Evolutionary conservation across 2,888 invertebrate genomes (phyloP).

Genomic region (Phortica okadai): DNA sequence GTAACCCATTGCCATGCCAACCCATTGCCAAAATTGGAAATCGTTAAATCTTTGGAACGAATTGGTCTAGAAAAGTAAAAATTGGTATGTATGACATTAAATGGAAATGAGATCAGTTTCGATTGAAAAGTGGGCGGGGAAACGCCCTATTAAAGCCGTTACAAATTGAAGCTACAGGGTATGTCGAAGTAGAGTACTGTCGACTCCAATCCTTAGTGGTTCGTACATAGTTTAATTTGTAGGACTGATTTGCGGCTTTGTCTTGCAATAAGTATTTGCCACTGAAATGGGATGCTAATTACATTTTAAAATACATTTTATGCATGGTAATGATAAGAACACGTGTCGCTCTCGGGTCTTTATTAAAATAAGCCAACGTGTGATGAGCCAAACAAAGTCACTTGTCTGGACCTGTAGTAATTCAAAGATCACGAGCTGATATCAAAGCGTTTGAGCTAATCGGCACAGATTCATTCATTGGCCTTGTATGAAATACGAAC

Average conservation of each 20-base stretch:
- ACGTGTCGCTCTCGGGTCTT: conserved; percentile 88
- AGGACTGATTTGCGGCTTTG: conserved; percentile 7
- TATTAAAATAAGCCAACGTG: conserved; percentile 88
- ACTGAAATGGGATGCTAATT: conserved; percentile 84
- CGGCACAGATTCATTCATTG: conserved; percentile 84
- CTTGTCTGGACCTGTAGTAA: conserved; percentile 85
- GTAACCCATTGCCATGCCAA: too few species aligned
- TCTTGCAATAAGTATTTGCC: conserved; percentile 54
- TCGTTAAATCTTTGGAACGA: too few species aligned
- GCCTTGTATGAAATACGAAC: conserved; percentile 83
- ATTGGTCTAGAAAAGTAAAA: too few species aligned
- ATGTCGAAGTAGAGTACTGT: too few species aligned
- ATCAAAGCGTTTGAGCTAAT: conserved; percentile 83
- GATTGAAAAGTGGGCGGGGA: too few species aligned
- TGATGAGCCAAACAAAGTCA: conserved; percentile 84
- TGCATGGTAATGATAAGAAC: conserved; percentile 88
- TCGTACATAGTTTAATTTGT: not conserved
- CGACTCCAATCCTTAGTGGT: too few species aligned
- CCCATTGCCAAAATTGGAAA: too few species aligned
- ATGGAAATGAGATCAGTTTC: too few species aligned
- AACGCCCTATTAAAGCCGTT: too few species aligned
- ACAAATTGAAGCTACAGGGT: too few species aligned
- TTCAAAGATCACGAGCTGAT: conserved; percentile 90
- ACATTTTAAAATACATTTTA: conserved; percentile 89
- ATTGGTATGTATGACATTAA: too few species aligned